A percentile compares a stretch with the other conserved stretches of the same genome.
phyloP scores from a whole-genome alignment of 1,140 invertebrate genomes.

The Bombus polaris region DNA sequence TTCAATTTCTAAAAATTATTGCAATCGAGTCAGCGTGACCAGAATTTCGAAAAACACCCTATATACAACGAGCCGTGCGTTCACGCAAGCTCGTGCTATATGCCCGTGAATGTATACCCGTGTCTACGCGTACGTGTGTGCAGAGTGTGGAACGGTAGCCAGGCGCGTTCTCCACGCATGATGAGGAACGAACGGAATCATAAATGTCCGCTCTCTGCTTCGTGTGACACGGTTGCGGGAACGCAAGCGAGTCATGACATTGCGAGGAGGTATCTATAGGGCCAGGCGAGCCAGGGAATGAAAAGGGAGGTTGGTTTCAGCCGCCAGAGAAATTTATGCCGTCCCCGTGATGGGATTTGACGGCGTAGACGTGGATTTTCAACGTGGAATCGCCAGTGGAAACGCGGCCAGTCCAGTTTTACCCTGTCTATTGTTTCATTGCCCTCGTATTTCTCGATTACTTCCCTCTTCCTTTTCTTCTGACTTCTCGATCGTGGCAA shows the following conservation, averaged over 20 bases:
- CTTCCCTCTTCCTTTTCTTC: background rate
- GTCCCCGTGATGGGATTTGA: slow-evolving; percentile 63
- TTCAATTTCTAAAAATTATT: slow-evolving; percentile 6
- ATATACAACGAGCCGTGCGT: background rate
- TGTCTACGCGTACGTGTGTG: background rate
- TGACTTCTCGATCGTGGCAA: background rate
- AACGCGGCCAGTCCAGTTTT: background rate
- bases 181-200: slow-evolving; percentile 65
- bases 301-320: slow-evolving; percentile 26
- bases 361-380: slow-evolving; percentile 56
- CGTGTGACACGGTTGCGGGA: slow-evolving; percentile 38
- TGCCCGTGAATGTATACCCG: background rate
- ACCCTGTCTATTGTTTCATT: slow-evolving; percentile 10
- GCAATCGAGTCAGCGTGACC: slow-evolving; percentile 1
- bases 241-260: slow-evolving; percentile 42
- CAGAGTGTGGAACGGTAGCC: background rate
- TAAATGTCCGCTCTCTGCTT: slow-evolving; percentile 57
- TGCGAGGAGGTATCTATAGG: slow-evolving; percentile 54
- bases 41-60: slow-evolving; percentile 5
- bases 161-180: slow-evolving; percentile 34
- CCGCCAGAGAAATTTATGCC: slow-evolving; percentile 59
- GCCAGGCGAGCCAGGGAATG: slow-evolving; percentile 26
- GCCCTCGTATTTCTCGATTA: background rate
- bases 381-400: slow-evolving; percentile 32
- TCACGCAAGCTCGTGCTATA: no score